phyloP scores from a whole-genome alignment of 2,888 invertebrate genomes.

The Nycteola revayana region DNA sequence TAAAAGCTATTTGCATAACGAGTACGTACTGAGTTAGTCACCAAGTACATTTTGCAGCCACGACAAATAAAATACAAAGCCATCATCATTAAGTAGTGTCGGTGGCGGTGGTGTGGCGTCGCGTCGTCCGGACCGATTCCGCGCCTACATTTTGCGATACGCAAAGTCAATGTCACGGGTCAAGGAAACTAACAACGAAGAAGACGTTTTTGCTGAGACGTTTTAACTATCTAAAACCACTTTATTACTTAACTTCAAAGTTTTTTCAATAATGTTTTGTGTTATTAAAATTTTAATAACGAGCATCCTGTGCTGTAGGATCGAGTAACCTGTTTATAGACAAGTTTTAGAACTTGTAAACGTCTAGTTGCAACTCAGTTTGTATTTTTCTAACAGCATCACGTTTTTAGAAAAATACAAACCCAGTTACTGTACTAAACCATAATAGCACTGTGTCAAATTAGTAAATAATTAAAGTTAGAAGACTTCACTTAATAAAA shows the following conservation, averaged over 20 bases:
- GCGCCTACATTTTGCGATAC: slow-evolving; percentile 5
- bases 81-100: slow-evolving; percentile 28
- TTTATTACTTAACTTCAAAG: slow-evolving; percentile 16
- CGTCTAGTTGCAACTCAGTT: slow-evolving; percentile 22
- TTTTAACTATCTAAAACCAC: slow-evolving; percentile 17
- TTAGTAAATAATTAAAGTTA: too few relatives aligned
- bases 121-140: slow-evolving; percentile 14
- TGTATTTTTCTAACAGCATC: slow-evolving; percentile 23
- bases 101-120: too few relatives aligned
- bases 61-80: slow-evolving; percentile 20
- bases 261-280: slow-evolving; percentile 31
- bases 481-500: too few relatives aligned
- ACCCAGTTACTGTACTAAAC: too few relatives aligned
- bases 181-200: slow-evolving; percentile 22
- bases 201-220: slow-evolving; percentile 9
- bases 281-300: slow-evolving; percentile 58
- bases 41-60: slow-evolving; percentile 11
- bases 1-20: slow-evolving; percentile 21
- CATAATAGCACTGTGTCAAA: too few relatives aligned
- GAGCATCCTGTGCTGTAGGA: slow-evolving; percentile 44
- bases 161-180: slow-evolving; percentile 26
- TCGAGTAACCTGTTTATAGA: slow-evolving; percentile 51
- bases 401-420: too few relatives aligned
- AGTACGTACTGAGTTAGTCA: slow-evolving; percentile 13
- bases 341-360: slow-evolving; percentile 43